A percentile compares a stretch with the other conserved stretches of the same genome.
Evolutionary conservation across 2,113 vertebrate genomes (phyloP).

Genomic region (Pteropus alecto): DNA sequence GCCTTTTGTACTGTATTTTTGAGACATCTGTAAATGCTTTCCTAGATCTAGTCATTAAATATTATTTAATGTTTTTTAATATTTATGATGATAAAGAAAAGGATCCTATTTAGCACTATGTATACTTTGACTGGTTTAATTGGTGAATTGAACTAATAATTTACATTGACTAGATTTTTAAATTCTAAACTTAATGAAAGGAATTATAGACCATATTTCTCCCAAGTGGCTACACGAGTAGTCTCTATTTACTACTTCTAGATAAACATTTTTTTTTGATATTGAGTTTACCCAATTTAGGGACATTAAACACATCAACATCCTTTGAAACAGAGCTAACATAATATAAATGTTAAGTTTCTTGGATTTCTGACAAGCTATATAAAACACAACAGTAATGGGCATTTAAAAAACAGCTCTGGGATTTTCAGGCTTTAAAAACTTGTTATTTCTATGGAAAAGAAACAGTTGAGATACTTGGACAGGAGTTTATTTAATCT

Average conservation of each 20-base stretch:
- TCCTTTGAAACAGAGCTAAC: conserved; percentile 10
- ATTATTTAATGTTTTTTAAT: background rate
- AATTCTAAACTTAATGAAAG: conserved; percentile 9
- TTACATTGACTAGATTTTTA: background rate
- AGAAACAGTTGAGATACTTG: background rate
- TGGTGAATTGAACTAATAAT: background rate
- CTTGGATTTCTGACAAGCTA: background rate
- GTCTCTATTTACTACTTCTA: background rate
- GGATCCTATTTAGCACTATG: background rate
- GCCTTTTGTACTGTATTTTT: background rate
- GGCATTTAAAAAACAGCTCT: background rate
- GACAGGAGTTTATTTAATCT: conserved; percentile 12
- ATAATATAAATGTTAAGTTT: conserved; percentile 38
- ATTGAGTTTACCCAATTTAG: conserved; percentile 15
- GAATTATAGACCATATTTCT: background rate
- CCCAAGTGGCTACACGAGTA: background rate
- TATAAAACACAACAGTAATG: conserved; percentile 40
- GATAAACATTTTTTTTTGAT: conserved; percentile 43
- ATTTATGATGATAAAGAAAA: background rate
- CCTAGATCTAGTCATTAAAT: background rate
- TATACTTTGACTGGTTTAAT: conserved; percentile 12
- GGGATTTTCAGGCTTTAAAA: background rate
- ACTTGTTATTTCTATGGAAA: background rate
- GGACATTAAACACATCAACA: background rate
- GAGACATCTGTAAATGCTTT: background rate